Conservation (phyloP, 2,888 invertebrate species). For the Nemapogon koenigi region DNA sequence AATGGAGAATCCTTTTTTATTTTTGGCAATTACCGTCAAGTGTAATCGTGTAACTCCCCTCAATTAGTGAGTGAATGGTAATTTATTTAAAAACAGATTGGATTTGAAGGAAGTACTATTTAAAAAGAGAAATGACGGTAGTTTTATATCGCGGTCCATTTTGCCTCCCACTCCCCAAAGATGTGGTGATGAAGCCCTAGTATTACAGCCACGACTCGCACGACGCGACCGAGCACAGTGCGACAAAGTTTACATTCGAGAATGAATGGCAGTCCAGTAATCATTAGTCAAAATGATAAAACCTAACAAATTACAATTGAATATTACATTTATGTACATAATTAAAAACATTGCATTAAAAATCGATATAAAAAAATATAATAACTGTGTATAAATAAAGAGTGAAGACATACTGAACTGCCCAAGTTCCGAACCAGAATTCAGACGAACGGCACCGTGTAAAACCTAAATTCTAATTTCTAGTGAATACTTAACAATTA, state of each 20-base stretch:
- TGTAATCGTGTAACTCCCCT: too few relatives aligned
- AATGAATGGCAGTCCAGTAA: conserved; percentile 37
- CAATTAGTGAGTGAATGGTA: too few relatives aligned
- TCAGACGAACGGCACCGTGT: conserved; percentile 54
- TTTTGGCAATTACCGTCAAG: too few relatives aligned
- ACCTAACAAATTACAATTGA: too few relatives aligned
- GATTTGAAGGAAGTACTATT: too few relatives aligned
- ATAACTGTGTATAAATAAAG: conserved; percentile 19
- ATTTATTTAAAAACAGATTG: too few relatives aligned
- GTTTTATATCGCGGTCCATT: conserved; percentile 18
- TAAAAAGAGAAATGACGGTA: too few relatives aligned
- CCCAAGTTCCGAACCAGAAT: conserved; percentile 59
- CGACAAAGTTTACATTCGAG: conserved; percentile 41
- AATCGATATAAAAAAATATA: too few relatives aligned
- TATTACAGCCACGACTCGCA: conserved; percentile 40
- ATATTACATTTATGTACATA: too few relatives aligned
- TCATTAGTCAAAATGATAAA: too few relatives aligned
- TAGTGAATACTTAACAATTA: conserved; percentile 58
- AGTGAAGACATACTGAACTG: conserved; percentile 29
- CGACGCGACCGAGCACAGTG: conserved; percentile 45
- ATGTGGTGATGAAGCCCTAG: conserved; percentile 44
- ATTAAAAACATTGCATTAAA: too few relatives aligned
- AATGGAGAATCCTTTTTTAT: too few relatives aligned
- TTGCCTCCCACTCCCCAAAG: conserved; percentile 41
- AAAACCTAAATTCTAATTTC: conserved; percentile 45